Evolutionary conservation across 2,113 vertebrate genomes (phyloP).

Genomic region (Atherinomorus stipes): DNA sequence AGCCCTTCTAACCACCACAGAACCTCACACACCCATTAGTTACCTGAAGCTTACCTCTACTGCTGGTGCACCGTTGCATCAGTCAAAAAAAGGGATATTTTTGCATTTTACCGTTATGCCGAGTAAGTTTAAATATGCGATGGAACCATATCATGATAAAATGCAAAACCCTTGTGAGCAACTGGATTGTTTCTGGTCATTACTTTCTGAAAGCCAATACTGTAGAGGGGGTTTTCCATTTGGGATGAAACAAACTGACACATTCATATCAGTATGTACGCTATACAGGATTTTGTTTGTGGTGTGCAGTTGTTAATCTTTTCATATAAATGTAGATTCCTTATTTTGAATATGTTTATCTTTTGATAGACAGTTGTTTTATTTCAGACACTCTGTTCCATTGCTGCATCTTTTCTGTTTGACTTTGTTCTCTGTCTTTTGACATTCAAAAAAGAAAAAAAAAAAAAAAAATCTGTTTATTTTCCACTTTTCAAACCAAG

Average conservation of each 20-base stretch:
- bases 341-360: slow-evolving; percentile 12
- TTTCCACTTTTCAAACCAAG: slow-evolving; percentile 12
- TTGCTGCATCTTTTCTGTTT: not conserved
- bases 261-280: too few relatives aligned
- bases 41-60: slow-evolving; percentile 52
- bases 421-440: not conserved
- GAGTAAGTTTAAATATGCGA: not conserved
- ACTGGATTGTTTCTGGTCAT: not conserved
- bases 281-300: not conserved
- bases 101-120: not conserved
- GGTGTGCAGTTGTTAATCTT: not conserved
- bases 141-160: not conserved
- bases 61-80: slow-evolving; percentile 4
- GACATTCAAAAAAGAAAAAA: not conserved
- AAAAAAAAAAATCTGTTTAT: not conserved
- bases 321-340: not conserved
- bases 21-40: slow-evolving; percentile 35
- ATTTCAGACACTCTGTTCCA: not conserved
- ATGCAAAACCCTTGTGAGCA: not conserved
- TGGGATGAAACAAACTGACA: not conserved
- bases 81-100: not conserved
- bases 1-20: slow-evolving; percentile 32
- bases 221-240: slow-evolving; percentile 16
- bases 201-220: not conserved
- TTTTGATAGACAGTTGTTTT: not conserved